Conservation (phyloP, 1,140 invertebrate genomes). For the Bombus haemorrhoidalis region DNA sequence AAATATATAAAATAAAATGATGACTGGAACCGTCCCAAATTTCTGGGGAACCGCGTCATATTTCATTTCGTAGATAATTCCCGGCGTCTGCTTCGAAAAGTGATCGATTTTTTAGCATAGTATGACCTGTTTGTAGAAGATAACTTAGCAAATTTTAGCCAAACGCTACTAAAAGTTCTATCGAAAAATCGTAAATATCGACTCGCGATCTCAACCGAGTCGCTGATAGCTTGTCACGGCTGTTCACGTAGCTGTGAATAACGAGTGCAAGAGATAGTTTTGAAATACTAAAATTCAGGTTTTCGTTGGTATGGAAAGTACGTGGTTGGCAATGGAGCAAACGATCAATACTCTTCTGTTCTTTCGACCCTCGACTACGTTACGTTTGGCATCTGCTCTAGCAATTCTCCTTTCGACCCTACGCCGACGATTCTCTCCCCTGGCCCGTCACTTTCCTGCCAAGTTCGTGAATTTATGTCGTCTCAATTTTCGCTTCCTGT, state of each 20-base stretch:
- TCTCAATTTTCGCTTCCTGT: conserved; percentile 41
- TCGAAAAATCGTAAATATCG: background rate
- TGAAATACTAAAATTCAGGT: background rate
- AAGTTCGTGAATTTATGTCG: conserved; percentile 35
- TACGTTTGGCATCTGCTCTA: conserved; percentile 35
- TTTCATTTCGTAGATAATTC: background rate
- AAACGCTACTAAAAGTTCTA: background rate
- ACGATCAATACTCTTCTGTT: conserved; percentile 57
- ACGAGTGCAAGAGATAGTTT: background rate
- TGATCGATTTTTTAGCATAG: background rate
- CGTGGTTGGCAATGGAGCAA: conserved; percentile 21
- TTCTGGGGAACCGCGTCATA: too few species aligned
- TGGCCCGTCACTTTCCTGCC: conserved; percentile 8
- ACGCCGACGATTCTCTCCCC: conserved; percentile 12
- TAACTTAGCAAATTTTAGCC: background rate
- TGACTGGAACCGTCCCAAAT: too few species aligned
- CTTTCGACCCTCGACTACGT: conserved; percentile 50
- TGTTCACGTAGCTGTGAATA: too few species aligned
- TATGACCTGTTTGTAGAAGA: background rate
- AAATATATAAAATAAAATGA: too few species aligned
- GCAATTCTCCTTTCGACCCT: conserved; percentile 29
- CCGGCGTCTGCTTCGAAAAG: too few species aligned
- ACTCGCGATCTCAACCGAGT: background rate
- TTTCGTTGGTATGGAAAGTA: background rate
- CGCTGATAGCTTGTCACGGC: too few species aligned